Conservation (phyloP, 2,113 vertebrate species). For the Eupsittula cactorum region DNA sequence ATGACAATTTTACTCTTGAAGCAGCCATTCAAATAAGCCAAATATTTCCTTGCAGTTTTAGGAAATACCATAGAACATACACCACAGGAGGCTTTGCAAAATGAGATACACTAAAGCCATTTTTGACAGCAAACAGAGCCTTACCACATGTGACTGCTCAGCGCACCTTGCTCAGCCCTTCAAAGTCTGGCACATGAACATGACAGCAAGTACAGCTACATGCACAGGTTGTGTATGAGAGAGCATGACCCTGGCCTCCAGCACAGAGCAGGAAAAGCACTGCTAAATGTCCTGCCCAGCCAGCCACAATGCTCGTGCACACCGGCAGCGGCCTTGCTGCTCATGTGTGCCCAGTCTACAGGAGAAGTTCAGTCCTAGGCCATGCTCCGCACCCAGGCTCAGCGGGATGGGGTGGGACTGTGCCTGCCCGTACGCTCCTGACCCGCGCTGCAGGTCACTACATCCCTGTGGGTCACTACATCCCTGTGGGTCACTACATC, state of each 20-base stretch:
- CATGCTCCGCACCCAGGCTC: accelerated
- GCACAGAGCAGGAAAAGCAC: not conserved
- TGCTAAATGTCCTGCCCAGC: not conserved
- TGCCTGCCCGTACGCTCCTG: not conserved
- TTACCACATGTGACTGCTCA: accelerated
- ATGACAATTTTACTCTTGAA: not conserved
- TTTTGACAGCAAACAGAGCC: not conserved
- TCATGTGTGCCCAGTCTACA: accelerated
- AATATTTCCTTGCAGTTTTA: not conserved
- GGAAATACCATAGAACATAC: not conserved
- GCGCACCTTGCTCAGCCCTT: not conserved
- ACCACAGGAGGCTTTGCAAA: not conserved
- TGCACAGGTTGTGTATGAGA: not conserved
- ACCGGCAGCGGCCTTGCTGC: not conserved
- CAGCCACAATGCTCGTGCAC: not conserved
- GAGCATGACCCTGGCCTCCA: not conserved
- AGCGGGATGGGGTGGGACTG: not conserved
- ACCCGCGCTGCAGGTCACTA: not conserved
- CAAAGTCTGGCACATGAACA: accelerated
- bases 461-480: not conserved
- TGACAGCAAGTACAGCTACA: not conserved
- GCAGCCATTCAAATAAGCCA: not conserved
- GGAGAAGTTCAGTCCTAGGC: not conserved
- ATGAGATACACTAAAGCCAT: not conserved
- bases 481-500: accelerated